Evolutionary conservation across 2,888 invertebrate species (phyloP).

Genomic region (Strigamia crassipes): DNA sequence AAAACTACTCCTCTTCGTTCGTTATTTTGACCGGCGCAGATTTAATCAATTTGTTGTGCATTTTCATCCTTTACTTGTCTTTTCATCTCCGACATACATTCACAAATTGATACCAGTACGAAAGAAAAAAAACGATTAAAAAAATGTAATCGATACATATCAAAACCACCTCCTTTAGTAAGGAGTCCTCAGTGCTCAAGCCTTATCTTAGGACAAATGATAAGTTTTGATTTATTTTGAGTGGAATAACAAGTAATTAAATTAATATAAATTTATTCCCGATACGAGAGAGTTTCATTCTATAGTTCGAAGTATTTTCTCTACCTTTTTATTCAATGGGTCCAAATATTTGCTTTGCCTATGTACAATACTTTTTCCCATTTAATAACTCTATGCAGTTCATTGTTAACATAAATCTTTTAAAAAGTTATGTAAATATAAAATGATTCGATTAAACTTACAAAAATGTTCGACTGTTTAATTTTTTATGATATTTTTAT

Average conservation of each 20-base stretch:
- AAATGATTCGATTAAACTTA: constrained; percentile 2
- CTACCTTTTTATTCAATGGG: not conserved
- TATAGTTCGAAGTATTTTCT: not conserved
- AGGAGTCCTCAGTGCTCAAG: constrained; percentile 23
- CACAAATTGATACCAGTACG: not conserved
- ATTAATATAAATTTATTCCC: too few species aligned
- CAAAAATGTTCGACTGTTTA: not conserved
- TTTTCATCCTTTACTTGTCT: not conserved
- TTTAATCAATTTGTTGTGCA: not conserved
- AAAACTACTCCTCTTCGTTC: not conserved
- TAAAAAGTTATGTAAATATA: constrained; percentile 4
- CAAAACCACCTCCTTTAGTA: constrained; percentile 1
- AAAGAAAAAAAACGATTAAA: not conserved
- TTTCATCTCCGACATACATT: not conserved
- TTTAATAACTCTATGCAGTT: constrained; percentile 19
- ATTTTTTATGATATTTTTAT: not conserved
- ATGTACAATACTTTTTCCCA: not conserved
- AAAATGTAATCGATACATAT: not conserved
- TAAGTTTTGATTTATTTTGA: not conserved
- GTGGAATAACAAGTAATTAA: not conserved
- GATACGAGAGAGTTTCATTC: not conserved
- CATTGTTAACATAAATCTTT: not conserved
- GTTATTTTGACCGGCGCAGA: not conserved
- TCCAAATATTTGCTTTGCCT: constrained; percentile 8
- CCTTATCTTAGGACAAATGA: not conserved